Base-by-base conservation (phyloP, 2,888 invertebrate genomes). In the Epinotia bilunana region DNA sequence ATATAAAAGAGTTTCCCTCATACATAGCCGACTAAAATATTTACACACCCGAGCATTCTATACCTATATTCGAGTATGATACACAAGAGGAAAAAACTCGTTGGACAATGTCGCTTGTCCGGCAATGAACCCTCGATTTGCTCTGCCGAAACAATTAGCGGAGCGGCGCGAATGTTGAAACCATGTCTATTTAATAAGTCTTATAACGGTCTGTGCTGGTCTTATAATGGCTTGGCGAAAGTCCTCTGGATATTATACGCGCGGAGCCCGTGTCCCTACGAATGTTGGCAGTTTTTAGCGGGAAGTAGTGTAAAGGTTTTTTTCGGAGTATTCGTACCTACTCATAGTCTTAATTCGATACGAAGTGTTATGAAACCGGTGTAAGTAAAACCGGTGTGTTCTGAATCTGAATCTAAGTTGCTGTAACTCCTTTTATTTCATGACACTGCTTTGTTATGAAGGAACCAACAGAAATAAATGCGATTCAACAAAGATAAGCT, bases 121-220 rank as follows among this genome's bases (percentile, higher is more conserved):
- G 92, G 86, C 92, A 93, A 89, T 93, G 92, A 93, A 92, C 93
- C 88, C 90, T 90, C 87, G 87, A 91, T 91, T 90, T 89, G 87
- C 88, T 89, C 90, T 90, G 90, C 88, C 87, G 88, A 90, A 93
- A 91, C 91, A 91, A 93, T 93, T 93, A 92, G 89, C 90, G 82
- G 82, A 83, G 85, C 86, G 86, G 77, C 86, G 89, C 87, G 85
- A 90, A 89, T 86, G 84, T 84, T 88, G 58, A 69, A 58, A 69
- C 69, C 58, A 69, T 60, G 60, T 69, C 69, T 46, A 69, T 69
- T 67, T 67, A 67, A 67, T 67, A 55, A 46, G 68, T 39, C 39
- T 49, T 53, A 69, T 69, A 69, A 60, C 69, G 67, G 72, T 33
- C 13, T 16, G 28, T 64, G 57, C 55, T 61, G 71, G 71, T 61